phyloP scores from a whole-genome alignment of 2,797 vertebrate species.

The Galaxias olidus region DNA sequence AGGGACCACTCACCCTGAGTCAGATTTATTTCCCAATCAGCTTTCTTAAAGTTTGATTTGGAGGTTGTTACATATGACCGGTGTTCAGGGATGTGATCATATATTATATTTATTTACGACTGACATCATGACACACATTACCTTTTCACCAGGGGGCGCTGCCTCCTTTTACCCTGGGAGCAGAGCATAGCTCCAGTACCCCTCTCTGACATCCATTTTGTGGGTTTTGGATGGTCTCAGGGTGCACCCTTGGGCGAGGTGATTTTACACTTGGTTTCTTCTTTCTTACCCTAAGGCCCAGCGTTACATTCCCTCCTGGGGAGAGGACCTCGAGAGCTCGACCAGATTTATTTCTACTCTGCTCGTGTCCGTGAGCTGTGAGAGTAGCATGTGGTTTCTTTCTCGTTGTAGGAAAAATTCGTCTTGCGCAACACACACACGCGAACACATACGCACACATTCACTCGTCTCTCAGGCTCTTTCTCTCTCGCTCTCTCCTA shows the following conservation, averaged over 20 bases:
- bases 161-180: constrained; percentile 25
- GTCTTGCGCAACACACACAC: constrained; percentile 23
- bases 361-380: background rate
- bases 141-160: constrained; percentile 38
- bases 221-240: constrained; percentile 69
- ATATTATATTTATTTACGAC: too few relatives aligned
- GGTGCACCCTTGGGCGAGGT: constrained; percentile 75
- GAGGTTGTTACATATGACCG: too few relatives aligned
- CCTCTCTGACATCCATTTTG: constrained; percentile 64
- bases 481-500: constrained; percentile 21
- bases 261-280: constrained; percentile 67
- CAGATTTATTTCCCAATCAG: too few relatives aligned
- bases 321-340: background rate
- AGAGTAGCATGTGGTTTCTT: background rate
- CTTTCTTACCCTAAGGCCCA: constrained; percentile 35
- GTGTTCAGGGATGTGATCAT: too few relatives aligned
- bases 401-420: background rate
- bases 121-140: too few relatives aligned
- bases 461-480: constrained; percentile 18
- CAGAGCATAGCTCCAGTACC: constrained; percentile 26
- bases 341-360: constrained; percentile 18
- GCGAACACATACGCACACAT: background rate
- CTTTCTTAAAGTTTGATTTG: too few relatives aligned
- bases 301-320: constrained; percentile 46
- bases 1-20: background rate